A percentile compares a stretch with the other conserved stretches of the same genome.
phyloP scores from a whole-genome alignment of 2,113 vertebrate genomes.

The Diphyllodes magnificus region DNA sequence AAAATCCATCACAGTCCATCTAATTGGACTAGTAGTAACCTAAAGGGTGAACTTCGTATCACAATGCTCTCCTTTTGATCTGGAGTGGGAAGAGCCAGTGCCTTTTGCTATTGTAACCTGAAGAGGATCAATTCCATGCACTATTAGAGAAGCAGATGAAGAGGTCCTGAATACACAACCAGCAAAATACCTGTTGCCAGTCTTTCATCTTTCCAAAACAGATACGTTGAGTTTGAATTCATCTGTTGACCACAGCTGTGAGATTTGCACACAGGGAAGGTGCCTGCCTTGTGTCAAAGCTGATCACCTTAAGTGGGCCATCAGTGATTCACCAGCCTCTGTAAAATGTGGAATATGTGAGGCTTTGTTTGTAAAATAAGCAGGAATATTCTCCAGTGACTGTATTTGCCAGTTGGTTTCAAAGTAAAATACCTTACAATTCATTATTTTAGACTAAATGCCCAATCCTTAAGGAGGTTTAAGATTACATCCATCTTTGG shows the following conservation, averaged over 20 bases:
- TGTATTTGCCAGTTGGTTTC: neutral
- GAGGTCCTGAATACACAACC: neutral
- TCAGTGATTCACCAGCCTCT: neutral
- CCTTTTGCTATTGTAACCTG: rapidly evolving
- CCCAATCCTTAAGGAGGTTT: neutral
- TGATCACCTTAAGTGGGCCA: neutral
- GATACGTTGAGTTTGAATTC: neutral
- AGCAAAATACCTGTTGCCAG: neutral
- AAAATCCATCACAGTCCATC: neutral
- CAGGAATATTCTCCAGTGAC: neutral
- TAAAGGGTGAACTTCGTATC: neutral
- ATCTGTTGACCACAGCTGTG: neutral
- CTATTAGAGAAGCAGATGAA: neutral
- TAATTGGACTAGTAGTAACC: neutral
- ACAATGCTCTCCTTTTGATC: neutral
- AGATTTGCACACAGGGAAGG: neutral
- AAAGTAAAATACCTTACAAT: neutral
- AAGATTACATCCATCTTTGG: neutral
- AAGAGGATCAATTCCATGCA: neutral
- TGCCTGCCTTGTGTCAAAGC: neutral
- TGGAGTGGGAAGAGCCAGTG: neutral
- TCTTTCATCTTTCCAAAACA: neutral
- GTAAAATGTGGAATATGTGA: neutral
- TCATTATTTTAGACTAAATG: neutral
- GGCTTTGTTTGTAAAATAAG: neutral